These are phyloP conservation scores for Sciurus vulgaris DNA, from an alignment of 2,797 vertebrate genomes.

Conservation along the genomic window DNA sequence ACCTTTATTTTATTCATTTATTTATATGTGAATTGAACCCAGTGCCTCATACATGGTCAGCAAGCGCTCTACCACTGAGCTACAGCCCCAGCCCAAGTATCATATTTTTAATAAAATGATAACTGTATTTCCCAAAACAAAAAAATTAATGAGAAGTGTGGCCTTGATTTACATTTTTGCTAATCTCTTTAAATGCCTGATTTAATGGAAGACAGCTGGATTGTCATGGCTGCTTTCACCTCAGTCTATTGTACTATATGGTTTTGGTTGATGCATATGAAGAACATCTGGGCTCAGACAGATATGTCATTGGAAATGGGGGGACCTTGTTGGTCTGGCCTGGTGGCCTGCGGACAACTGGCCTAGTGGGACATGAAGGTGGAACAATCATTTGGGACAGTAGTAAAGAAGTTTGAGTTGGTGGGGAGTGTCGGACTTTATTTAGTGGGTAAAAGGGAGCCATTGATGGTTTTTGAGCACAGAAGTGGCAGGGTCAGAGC, in stretches of 20 bases:
- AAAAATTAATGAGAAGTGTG: not conserved
- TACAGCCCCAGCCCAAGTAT: not conserved
- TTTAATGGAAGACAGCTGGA: not conserved
- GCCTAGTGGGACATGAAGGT: not conserved
- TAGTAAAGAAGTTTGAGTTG: not conserved
- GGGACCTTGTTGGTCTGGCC: not conserved
- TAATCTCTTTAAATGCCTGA: not conserved
- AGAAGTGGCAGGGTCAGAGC: not conserved
- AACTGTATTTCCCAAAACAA: not conserved
- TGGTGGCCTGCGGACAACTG: not conserved
- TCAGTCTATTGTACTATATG: not conserved
- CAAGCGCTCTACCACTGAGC: no score
- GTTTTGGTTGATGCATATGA: not conserved
- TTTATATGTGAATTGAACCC: no score
- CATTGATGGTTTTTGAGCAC: not conserved
- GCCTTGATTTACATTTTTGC: slow-evolving; percentile 31
- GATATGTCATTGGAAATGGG: not conserved
- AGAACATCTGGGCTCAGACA: slow-evolving; percentile 22
- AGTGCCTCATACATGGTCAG: no score
- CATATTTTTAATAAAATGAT: slow-evolving; percentile 16
- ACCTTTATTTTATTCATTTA: no score
- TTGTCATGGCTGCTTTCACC: not conserved
- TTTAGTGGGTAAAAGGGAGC: not conserved
- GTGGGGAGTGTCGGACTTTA: not conserved
- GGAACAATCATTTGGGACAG: not conserved